phyloP scores from a whole-genome alignment of 2,888 invertebrate species.

The Caenorhabditis drosophilae region DNA sequence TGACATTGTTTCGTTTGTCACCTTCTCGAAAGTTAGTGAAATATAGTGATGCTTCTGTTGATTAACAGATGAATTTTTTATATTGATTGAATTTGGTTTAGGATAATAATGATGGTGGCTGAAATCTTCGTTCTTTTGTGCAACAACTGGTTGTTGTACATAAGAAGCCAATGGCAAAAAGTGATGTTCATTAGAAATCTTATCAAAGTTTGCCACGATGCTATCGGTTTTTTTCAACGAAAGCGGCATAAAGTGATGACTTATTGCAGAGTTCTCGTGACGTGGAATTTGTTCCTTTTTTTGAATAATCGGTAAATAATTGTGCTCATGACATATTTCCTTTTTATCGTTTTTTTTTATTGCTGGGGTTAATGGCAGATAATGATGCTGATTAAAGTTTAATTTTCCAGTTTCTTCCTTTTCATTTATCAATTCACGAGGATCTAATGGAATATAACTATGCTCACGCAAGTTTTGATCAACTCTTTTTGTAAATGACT shows the following conservation, averaged over 20 bases:
- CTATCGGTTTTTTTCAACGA: background rate
- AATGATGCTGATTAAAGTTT: conserved; percentile 16
- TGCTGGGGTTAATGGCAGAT: conserved; percentile 13
- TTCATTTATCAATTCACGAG: too few relatives aligned
- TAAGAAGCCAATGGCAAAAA: conserved; percentile 5
- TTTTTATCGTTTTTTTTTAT: conserved; percentile 10
- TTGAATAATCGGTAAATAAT: conserved; percentile 30
- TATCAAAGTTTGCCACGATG: conserved; percentile 1
- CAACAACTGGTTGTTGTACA: background rate
- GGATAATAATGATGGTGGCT: too few relatives aligned
- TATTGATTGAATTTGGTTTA: too few relatives aligned
- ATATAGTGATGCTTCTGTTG: conserved; percentile 33
- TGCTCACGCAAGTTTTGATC: too few relatives aligned
- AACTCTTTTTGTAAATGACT: too few relatives aligned
- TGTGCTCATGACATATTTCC: conserved; percentile 30
- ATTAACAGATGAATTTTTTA: too few relatives aligned
- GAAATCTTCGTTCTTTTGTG: conserved; percentile 1
- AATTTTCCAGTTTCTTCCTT: conserved; percentile 2
- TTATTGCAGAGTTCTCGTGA: conserved; percentile 14
- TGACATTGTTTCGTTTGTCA: conserved; percentile 11
- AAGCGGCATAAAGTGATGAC: background rate
- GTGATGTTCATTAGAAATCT: conserved; percentile 18
- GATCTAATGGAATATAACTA: conserved; percentile 14
- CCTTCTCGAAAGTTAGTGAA: conserved; percentile 14
- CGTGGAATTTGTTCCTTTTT: conserved; percentile 18